A percentile compares a stretch with the other conserved stretches of the same genome.
These are phyloP conservation scores for Artibeus jamaicensis DNA, from an alignment of 2,797 vertebrate genomes.

Conservation along the genomic window DNA sequence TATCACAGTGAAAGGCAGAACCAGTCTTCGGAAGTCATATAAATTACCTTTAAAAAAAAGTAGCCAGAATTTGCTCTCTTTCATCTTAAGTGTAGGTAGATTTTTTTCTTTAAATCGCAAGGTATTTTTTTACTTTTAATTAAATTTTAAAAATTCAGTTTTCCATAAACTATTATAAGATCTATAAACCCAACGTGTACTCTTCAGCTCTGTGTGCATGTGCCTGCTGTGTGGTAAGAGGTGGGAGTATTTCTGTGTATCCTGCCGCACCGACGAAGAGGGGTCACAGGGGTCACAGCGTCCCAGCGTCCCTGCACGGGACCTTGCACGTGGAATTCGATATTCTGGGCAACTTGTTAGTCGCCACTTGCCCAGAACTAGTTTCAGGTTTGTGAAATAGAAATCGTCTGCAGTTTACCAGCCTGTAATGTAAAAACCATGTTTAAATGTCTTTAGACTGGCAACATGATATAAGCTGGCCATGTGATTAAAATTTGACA, in stretches of 20 bases:
- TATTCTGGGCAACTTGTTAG: not conserved
- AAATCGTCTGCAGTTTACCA: not conserved
- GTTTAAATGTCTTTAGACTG: not conserved
- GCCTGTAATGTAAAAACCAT: not conserved
- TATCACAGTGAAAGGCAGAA: not conserved
- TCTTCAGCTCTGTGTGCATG: not conserved
- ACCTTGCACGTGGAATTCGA: not conserved
- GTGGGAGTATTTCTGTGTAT: not conserved
- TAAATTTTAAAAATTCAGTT: not conserved
- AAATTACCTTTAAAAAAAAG: constrained; percentile 2
- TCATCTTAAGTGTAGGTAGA: not conserved
- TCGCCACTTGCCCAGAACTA: not conserved
- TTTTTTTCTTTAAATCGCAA: not conserved
- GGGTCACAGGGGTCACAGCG: too few species aligned
- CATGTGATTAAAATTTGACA: not conserved
- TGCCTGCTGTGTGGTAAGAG: not conserved
- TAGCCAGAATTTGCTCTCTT: not conserved
- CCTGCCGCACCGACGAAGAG: not conserved
- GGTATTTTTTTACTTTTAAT: constrained; percentile 11
- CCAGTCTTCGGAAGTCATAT: not conserved
- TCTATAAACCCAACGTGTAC: not conserved
- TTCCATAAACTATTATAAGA: not conserved
- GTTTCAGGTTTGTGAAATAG: not conserved
- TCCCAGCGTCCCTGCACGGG: not conserved
- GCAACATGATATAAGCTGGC: not conserved